Base-by-base conservation (phyloP, 2,888 invertebrate genomes). In the Lissonota sp. region DNA sequence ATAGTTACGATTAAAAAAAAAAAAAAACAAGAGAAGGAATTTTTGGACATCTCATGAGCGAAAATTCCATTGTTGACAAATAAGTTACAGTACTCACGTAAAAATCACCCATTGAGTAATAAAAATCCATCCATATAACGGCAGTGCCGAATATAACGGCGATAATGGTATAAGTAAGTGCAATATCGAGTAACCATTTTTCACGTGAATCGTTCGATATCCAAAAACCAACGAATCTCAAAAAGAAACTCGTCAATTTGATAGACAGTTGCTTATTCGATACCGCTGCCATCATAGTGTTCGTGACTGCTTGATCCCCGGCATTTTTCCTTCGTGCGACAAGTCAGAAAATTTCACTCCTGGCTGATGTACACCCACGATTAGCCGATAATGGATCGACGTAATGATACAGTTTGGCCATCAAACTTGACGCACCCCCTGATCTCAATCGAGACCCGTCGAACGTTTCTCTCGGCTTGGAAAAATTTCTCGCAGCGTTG, bases 161-260 rank as follows among this genome's bases (percentile, higher is more conserved):
- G 5, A 57, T 4, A 3, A 84, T 10, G 6, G 85, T 83, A n/a
- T 85, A 86, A 0, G 14, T 6, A 1, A 85, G 49, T 3, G 83
- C 69, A 8, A 77, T 12, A 37, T 79, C 81, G 26, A 85, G 78
- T 0, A 71, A 55, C 14, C 37, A 26, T 64, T 83, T 60, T 16
- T 85, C 82, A 0, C 14, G 46, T 4, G 60, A 10, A 14, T 49
- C 69, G n/a, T 60, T 37, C 3, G 80, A 53, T 49, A 82, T 0
- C 84, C 86, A 86, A 55, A 84, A 78, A 5, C 87, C 87, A 6
- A 77, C 80, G 6, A 81, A 46, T 75, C 79, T 78, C 69, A 87
- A 12, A 12, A 84, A 82, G 51, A 85, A 74, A 26, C 74, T 51
- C 6, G 81, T 60, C 40, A 84, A 10, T 37, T 64, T 74, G 14